Evolutionary conservation across 2,888 invertebrate species (phyloP).

Genomic region (Bellardia pandia): DNA sequence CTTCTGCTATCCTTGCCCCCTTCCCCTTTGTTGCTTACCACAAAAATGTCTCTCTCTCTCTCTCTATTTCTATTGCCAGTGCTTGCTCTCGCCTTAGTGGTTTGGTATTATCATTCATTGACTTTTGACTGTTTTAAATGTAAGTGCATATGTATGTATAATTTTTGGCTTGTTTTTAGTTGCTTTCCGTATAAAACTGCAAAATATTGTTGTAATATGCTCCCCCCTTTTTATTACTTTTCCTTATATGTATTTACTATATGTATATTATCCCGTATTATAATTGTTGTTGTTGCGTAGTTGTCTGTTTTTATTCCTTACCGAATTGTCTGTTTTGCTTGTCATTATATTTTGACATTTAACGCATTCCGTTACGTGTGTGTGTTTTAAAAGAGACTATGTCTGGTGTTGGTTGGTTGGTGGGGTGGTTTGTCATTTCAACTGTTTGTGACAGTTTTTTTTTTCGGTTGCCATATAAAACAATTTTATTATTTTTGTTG

Average conservation of each 20-base stretch:
- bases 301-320: constrained; percentile 65
- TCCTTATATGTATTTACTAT: neutral
- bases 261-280: constrained; percentile 21
- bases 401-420: neutral
- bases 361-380: constrained; percentile 69
- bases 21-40: neutral
- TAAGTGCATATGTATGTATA: neutral
- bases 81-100: constrained; percentile 12
- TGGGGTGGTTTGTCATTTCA: constrained; percentile 40
- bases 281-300: constrained; percentile 34
- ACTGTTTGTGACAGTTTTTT: constrained; percentile 66
- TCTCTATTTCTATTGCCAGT: neutral
- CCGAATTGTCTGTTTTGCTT: constrained; percentile 72
- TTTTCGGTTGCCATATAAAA: constrained; percentile 56
- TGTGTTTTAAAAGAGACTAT: constrained; percentile 5
- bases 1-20: neutral
- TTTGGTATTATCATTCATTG: constrained; percentile 28
- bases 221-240: neutral
- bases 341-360: constrained; percentile 73
- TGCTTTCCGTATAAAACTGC: neutral
- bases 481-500: constrained; percentile 37
- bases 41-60: constrained; percentile 1
- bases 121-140: constrained; percentile 47
- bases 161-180: neutral
- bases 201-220: constrained; percentile 38